A percentile compares a stretch with the other conserved stretches of the same genome.
phyloP scores from a whole-genome alignment of 2,888 invertebrate species.

The Neocrepidodera transversa region DNA sequence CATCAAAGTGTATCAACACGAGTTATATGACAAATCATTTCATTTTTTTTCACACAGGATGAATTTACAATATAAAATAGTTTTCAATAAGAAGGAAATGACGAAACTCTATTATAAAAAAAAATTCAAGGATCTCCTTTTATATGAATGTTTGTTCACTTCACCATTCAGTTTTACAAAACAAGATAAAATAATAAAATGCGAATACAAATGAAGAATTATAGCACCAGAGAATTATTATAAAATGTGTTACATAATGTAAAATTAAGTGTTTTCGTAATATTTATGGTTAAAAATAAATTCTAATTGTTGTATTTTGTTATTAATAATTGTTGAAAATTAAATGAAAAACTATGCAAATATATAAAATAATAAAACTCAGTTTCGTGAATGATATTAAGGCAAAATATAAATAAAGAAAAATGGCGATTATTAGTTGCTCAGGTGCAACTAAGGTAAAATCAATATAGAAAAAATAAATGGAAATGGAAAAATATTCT shows the following conservation, averaged over 20 bases:
- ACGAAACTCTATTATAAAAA: conserved; percentile 47
- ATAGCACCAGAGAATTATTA: conserved; percentile 10
- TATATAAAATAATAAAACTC: too few species aligned
- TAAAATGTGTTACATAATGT: conserved; percentile 12
- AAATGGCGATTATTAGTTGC: too few species aligned
- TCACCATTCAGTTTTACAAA: conserved; percentile 24
- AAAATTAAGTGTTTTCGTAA: neutral
- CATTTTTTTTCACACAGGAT: conserved; percentile 49
- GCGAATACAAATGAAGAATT: conserved; percentile 25
- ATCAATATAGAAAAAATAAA: too few species aligned
- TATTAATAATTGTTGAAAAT: too few species aligned
- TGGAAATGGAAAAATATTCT: too few species aligned
- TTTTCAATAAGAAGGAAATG: conserved; percentile 54
- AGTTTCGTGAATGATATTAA: too few species aligned
- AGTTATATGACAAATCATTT: conserved; percentile 54
- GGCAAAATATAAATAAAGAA: too few species aligned
- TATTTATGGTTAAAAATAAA: conserved; percentile 1
- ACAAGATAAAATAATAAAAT: conserved; percentile 31
- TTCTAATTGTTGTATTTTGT: too few species aligned
- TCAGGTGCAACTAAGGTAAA: too few species aligned
- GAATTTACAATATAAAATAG: conserved; percentile 51
- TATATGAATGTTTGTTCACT: conserved; percentile 34
- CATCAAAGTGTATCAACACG: conserved; percentile 55
- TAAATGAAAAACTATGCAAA: too few species aligned
- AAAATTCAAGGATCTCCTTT: conserved; percentile 47